These are phyloP conservation scores for Rhopalosiphum nymphaeae DNA, from an alignment of 2,888 invertebrate genomes.

Conservation along the genomic window DNA sequence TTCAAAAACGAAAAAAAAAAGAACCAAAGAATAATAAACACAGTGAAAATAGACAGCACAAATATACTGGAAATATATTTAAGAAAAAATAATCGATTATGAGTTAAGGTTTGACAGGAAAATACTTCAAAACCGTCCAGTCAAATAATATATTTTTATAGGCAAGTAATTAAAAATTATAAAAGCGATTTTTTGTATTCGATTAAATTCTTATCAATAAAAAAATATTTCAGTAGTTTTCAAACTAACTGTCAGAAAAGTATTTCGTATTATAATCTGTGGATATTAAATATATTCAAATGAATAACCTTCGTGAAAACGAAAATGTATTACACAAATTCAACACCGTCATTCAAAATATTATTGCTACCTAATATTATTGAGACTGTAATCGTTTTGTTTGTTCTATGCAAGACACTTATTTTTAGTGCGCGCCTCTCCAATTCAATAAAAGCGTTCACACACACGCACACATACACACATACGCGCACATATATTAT, in stretches of 20 bases:
- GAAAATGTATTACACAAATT: not conserved
- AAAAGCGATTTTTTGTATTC: not conserved
- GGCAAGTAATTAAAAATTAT: not conserved
- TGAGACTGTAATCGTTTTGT: not conserved
- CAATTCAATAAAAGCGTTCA: not conserved
- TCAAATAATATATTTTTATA: not conserved
- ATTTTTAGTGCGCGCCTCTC: not conserved
- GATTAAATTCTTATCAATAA: not conserved
- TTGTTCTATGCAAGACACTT: not conserved
- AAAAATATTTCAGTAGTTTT: not conserved
- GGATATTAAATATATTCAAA: not conserved
- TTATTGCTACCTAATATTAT: not conserved
- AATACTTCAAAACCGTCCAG: not conserved
- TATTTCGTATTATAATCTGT: not conserved
- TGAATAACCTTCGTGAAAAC: not conserved
- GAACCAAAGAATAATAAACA: not conserved
- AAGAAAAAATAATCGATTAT: not conserved
- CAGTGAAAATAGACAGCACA: not conserved
- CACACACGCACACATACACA: not conserved
- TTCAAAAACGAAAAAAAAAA: constrained; percentile 13
- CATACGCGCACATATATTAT: not conserved
- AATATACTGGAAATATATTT: not conserved
- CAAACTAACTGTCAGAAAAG: not conserved
- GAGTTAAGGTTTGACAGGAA: not conserved
- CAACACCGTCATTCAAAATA: not conserved